Base-by-base conservation (phyloP, 2,888 invertebrate species). In the Stramonita haemastoma region DNA sequence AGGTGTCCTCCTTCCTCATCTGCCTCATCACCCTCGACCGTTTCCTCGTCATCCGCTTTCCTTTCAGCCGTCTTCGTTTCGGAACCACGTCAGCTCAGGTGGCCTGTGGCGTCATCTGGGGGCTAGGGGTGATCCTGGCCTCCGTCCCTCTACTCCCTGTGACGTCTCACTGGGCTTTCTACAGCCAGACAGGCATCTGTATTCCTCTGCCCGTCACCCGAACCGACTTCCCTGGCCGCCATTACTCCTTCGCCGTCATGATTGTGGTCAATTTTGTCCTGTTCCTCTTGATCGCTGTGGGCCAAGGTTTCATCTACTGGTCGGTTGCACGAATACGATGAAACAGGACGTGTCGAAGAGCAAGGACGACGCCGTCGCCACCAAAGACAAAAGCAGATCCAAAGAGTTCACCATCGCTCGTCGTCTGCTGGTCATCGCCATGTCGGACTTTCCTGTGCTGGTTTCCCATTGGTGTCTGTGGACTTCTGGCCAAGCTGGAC, bases 151-250 rank as follows among this genome's bases (percentile, higher is more conserved):
- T 66, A 19, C 66, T 86, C 1, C 86, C 86, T 66, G 57, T 57
- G 34, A 86, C 86, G 22, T 85, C 66, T 8, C 86, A 86, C 86
- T 86, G 86, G 86, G 34, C 8, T 6, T 86, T 86, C 66, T 86
- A 66, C 86, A 86, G 86, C n/a, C 86, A 86, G 66, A 86, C 86
- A 57, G 84, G 84, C 0, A 56, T 86, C 66, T 86, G 86, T n/a
- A 66, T 86, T 19, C 66, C 86, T 60, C 66, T 60, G 86, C 86
- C 86, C 0, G 32, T 86, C 86, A 66, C 86, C 32, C 66, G 66
- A 6, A 22, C 32, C 15, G 34, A 57, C 34, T 86, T 66, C 29
- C 86, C 32, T 13, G 86, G 86, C 5, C n/a, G 22, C 34, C 32
- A 66, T 22, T 86, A 86, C 19, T 66, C 86, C 0, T 66, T 86